Conservation (phyloP, 2,113 vertebrate species). For the Pteronura brasiliensis region DNA sequence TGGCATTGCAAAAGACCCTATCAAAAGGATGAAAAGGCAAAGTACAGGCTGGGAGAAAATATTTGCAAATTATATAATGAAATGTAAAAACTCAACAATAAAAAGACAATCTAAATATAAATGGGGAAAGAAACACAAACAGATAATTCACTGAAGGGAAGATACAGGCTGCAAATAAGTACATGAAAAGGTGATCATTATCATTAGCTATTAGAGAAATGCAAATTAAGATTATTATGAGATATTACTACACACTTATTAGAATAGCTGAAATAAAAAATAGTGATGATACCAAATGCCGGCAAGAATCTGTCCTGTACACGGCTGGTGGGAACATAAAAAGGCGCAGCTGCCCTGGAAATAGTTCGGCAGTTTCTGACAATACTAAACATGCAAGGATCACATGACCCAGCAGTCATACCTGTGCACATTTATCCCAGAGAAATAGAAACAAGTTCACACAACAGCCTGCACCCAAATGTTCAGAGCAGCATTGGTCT, state of each 20-base stretch:
- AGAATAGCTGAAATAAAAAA: not conserved
- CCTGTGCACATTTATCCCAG: not conserved
- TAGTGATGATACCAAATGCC: not conserved
- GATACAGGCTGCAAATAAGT: not conserved
- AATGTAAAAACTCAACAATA: not conserved
- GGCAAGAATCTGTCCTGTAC: not conserved
- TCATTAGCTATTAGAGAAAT: not conserved
- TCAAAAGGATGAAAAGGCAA: not conserved
- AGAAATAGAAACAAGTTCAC: not conserved
- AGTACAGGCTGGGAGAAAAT: not conserved
- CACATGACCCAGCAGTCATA: not conserved
- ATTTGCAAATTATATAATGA: not conserved
- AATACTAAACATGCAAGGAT: not conserved
- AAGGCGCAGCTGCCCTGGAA: not conserved
- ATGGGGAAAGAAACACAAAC: not conserved
- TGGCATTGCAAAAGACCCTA: not conserved
- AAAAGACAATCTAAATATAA: not conserved
- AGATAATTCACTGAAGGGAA: not conserved
- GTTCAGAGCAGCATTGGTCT: not conserved
- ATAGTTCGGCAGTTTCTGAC: not conserved
- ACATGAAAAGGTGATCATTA: not conserved
- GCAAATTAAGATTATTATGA: not conserved
- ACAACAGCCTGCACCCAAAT: not conserved
- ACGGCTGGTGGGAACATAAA: not conserved
- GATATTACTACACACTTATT: not conserved